Base-by-base conservation (phyloP, 2,797 vertebrate genomes). In the Urocyon cinereoargenteus region DNA sequence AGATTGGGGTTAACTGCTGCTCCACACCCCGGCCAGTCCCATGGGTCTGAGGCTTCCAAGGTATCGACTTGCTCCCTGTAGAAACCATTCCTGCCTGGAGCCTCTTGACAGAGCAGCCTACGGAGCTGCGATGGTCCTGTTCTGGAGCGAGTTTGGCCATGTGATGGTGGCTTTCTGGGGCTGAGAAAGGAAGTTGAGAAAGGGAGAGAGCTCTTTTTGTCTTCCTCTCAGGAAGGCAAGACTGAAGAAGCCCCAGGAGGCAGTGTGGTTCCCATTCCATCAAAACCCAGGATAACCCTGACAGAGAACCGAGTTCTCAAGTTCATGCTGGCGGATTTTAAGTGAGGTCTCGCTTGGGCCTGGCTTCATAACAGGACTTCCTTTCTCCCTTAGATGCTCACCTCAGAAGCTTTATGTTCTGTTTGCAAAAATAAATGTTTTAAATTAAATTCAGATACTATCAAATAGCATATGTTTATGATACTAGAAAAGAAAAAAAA, bases 281-380 rank as follows among this genome's bases (percentile, higher is more conserved):
- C 97, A 99, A 99, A 98, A 99, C 99, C 15, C 99, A 99, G 62
- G 99, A 99, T 96, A 99, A 99, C 98, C 99, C 99, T 0, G 99
- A 99, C 99, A 99, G 98, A 99, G 99, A 99, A 99, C 99, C 91
- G 99, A 99, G 99, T 99, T 0, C 99, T 99, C 3, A 99, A 99
- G 98, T 99, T 99, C 96, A 99, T 99, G 99, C 98, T 99, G 96
- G 99, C 99, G 61, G 99, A 99, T 98, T 99, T 99, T 75, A 99
- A 99, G 97, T 99, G 99, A 99, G 99, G 99, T 6, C 99, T 99
- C 18, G 99, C 99, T 68, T 99, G 99, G 99, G 99, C 99, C 88
- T 99, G 99, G 72, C 99, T 99, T 98, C 99, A 99, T 97, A 99
- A 99, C 98, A 99, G 99, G 98, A 98, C 85, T 55, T 66, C 45